These are phyloP conservation scores for Penelope pileata DNA, from an alignment of 2,113 vertebrate genomes.

Conservation along the genomic window DNA sequence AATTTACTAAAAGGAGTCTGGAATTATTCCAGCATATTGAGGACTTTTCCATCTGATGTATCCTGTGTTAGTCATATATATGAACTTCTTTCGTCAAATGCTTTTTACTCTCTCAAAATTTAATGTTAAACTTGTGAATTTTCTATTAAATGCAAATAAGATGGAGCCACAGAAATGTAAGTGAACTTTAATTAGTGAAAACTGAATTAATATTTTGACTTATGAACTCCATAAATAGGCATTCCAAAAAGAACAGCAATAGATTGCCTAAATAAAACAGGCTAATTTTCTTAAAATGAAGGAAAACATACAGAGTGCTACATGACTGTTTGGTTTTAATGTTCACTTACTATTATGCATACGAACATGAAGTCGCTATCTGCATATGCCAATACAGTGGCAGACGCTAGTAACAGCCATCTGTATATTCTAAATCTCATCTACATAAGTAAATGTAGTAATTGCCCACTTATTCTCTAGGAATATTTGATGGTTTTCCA, in stretches of 20 bases:
- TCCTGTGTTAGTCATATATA: not conserved
- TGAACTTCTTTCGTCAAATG: not conserved
- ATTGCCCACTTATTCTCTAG: not conserved
- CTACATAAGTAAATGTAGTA: not conserved
- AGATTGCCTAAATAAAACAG: not conserved
- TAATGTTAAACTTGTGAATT: not conserved
- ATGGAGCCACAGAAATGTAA: not conserved
- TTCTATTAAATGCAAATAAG: not conserved
- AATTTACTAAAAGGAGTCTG: not conserved
- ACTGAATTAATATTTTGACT: conserved; percentile 23
- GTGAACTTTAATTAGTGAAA: conserved; percentile 1
- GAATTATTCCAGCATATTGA: not conserved
- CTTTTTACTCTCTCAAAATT: not conserved
- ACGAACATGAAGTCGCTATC: not conserved
- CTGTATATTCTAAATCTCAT: not conserved
- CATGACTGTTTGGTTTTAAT: not conserved
- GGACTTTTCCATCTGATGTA: not conserved
- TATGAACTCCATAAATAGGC: not conserved
- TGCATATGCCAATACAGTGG: not conserved
- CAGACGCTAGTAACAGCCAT: not conserved
- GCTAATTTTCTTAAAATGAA: not conserved
- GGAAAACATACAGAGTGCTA: not conserved
- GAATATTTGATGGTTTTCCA: not conserved
- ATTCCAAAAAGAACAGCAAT: not conserved
- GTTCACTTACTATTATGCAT: not conserved